A percentile compares a stretch with the other conserved stretches of the same genome.
Conservation (phyloP, 2,888 invertebrate genomes). For the Drosophila pullipes region DNA sequence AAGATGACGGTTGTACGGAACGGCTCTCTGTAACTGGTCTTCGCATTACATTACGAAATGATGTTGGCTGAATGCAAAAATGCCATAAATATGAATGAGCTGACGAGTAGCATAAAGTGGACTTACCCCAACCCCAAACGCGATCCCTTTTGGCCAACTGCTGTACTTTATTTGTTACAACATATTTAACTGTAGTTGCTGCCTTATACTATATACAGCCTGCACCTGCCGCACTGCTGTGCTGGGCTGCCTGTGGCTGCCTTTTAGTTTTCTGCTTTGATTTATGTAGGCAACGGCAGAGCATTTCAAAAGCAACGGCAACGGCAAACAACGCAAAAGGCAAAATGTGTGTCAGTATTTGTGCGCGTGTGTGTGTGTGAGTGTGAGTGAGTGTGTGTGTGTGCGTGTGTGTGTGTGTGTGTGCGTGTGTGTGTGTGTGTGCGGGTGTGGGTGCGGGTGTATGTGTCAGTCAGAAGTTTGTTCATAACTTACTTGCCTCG, state of each 20-base stretch:
- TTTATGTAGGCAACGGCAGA: slow-evolving; percentile 59
- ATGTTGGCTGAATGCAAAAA: slow-evolving; percentile 80
- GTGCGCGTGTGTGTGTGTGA: slow-evolving; percentile 13
- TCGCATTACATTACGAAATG: slow-evolving; percentile 79
- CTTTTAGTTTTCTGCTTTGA: slow-evolving; percentile 70
- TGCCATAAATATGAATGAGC: slow-evolving; percentile 81
- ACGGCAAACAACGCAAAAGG: slow-evolving; percentile 47
- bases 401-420: slow-evolving; percentile 1
- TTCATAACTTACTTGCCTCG: slow-evolving; percentile 70
- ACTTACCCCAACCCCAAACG: slow-evolving; percentile 24
- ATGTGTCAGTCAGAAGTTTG: slow-evolving; percentile 56
- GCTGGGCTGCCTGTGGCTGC: slow-evolving; percentile 56
- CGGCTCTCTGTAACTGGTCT: slow-evolving; percentile 61
- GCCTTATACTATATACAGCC: slow-evolving; percentile 27
- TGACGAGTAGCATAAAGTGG: slow-evolving; percentile 66
- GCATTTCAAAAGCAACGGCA: slow-evolving; percentile 73
- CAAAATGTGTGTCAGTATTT: slow-evolving; percentile 61
- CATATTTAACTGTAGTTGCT: slow-evolving; percentile 78
- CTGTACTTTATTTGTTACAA: slow-evolving; percentile 80
- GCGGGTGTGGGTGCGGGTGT: slow-evolving; percentile 2
- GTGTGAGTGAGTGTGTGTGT: slow-evolving; percentile 6
- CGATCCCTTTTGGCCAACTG: slow-evolving; percentile 67
- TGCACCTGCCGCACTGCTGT: slow-evolving; percentile 37
- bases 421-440: slow-evolving; percentile 1
- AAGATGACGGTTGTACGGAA: background rate